phyloP scores from a whole-genome alignment of 2,113 vertebrate species.

The Poecile atricapillus region DNA sequence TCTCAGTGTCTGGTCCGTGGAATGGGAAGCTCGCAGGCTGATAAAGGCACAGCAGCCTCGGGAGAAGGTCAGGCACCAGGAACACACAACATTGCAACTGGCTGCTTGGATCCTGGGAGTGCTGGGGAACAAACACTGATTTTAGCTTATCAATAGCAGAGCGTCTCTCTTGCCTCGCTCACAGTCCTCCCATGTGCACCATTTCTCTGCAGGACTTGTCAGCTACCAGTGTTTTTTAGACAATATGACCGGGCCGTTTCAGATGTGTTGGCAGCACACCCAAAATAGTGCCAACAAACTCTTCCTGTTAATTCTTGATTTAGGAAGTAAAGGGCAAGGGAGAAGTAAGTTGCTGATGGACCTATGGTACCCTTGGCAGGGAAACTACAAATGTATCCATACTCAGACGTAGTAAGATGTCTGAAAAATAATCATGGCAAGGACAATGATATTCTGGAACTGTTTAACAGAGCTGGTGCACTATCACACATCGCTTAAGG shows the following conservation, averaged over 20 bases:
- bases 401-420: background rate
- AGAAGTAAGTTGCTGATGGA: background rate
- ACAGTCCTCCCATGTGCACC: background rate
- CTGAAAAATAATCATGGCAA: background rate
- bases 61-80: background rate
- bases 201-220: background rate
- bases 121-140: background rate
- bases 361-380: background rate
- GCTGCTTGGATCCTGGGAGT: background rate
- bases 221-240: background rate
- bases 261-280: background rate
- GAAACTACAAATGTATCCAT: background rate
- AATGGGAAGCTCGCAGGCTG: background rate
- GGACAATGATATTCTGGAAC: background rate
- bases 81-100: background rate
- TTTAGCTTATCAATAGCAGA: background rate
- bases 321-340: background rate
- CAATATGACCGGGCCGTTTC: background rate
- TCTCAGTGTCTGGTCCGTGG: background rate
- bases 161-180: accelerated
- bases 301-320: background rate
- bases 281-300: background rate
- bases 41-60: background rate
- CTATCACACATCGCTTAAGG: background rate
- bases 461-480: background rate